Evolutionary conservation across 2,888 invertebrate genomes (phyloP), one percentile per base, ranked within the genome.

Genomic region (Cepaea hortensis): DNA sequence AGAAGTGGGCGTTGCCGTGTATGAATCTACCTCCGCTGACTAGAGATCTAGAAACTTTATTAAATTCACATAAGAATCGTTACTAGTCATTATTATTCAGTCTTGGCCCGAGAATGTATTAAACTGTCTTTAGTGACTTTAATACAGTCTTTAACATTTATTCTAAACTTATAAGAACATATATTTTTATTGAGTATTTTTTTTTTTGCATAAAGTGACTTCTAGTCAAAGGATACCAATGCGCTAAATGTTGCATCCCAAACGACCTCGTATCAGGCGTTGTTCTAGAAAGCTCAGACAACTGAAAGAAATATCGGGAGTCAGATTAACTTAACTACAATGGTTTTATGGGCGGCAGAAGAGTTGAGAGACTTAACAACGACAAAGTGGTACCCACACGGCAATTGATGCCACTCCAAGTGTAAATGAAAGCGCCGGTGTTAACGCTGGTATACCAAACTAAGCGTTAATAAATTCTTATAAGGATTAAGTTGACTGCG

Each of bases 391-490:
- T 70, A 81, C 81, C 81, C 70, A 70, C 46, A 46, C n/a, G 20
- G 68, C 50, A 68, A 81, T 68, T 81, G 46, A 68, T 0, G 9
- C 70, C 46, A 23, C 61, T 50, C 48, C 84, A 79, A 87, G 83
- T 86, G 87, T 87, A 86, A 84, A 77, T 11, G 55, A 81, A n/a
- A 11, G 11, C 6, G 7, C 55, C 55, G 55, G 7, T 55, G 55
- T 55, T 55, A 55, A 55, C 11, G 11, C 55, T 48, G n/a, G 68
- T n/a, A 81, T 50, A 68, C 11, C 70, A 81, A 48, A 13, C 35
- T 80, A 62, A 48, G 81, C n/a, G 81, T 81, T 50, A 81, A 48
- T 48, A 81, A 68, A 70, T 13, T 81, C 20, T 48, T n/a, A 13
- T 20, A 20, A 3, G 20, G 20, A 46, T 81, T 46, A 81, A 68